These are phyloP conservation scores for Odontophorus gujanensis DNA, from an alignment of 2,113 vertebrate species.

Conservation along the genomic window DNA sequence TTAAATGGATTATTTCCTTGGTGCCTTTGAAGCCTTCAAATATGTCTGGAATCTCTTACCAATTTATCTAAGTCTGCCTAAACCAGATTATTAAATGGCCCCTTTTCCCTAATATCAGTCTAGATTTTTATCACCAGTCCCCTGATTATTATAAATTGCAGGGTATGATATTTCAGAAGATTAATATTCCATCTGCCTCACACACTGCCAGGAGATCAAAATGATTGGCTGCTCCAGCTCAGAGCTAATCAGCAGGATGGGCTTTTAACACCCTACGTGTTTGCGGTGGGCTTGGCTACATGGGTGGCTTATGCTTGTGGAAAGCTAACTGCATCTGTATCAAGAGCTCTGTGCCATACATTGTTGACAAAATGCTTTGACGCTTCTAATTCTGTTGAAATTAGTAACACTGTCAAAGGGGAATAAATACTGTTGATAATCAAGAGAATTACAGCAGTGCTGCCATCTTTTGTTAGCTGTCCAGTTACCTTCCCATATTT, in stretches of 20 bases:
- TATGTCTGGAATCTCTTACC: slow-evolving; percentile 54
- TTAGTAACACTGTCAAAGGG: neutral
- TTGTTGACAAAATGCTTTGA: neutral
- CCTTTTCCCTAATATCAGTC: slow-evolving; percentile 22
- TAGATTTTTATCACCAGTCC: slow-evolving; percentile 39
- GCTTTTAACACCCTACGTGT: neutral
- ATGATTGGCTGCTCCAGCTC: slow-evolving; percentile 19
- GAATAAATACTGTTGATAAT: neutral
- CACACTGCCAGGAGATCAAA: slow-evolving; percentile 33
- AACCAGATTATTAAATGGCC: slow-evolving; percentile 23
- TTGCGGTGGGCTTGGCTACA: neutral
- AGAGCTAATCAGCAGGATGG: neutral
- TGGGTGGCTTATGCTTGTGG: slow-evolving; percentile 43
- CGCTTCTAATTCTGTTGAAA: slow-evolving; percentile 6
- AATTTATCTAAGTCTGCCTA: neutral
- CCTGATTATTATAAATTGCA: slow-evolving; percentile 37
- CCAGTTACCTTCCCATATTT: neutral
- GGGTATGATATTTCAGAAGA: slow-evolving; percentile 54
- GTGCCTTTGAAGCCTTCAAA: slow-evolving; percentile 49
- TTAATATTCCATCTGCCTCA: slow-evolving; percentile 52
- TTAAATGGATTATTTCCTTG: slow-evolving; percentile 59
- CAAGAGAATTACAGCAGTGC: neutral
- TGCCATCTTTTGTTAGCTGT: neutral
- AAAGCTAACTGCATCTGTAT: neutral
- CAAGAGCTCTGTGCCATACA: neutral